Evolutionary conservation across 2,888 invertebrate species (phyloP).

Genomic region (Xylocampa areola): DNA sequence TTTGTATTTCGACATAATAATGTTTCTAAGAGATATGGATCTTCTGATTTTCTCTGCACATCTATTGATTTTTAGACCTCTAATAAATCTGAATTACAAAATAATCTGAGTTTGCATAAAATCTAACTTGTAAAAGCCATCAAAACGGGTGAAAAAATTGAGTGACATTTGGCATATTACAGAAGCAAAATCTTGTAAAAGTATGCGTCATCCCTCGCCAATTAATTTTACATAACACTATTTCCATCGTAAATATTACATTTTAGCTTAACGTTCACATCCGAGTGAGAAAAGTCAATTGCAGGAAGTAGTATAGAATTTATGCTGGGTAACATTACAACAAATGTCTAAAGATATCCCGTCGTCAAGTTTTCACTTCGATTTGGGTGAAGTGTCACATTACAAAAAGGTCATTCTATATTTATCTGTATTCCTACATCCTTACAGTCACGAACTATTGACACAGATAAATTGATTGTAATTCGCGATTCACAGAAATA

Average conservation of each 20-base stretch:
- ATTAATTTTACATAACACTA: neutral
- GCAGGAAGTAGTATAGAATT: conserved; percentile 27
- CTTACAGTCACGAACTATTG: too few species aligned
- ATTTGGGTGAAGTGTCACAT: neutral
- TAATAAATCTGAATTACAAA: neutral
- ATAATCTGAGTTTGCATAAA: too few species aligned
- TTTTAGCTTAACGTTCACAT: conserved; percentile 3
- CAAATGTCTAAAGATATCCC: neutral
- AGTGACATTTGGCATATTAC: too few species aligned
- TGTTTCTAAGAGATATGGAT: conserved; percentile 8
- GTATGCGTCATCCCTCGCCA: too few species aligned
- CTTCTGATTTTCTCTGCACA: conserved; percentile 5
- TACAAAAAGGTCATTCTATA: neutral
- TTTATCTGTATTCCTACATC: too few species aligned
- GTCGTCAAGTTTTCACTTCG: neutral
- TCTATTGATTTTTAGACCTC: neutral
- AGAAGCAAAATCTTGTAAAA: too few species aligned
- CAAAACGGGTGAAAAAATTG: too few species aligned
- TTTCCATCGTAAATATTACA: neutral
- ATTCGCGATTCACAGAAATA: too few species aligned
- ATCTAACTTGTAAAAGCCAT: too few species aligned
- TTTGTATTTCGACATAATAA: conserved; percentile 22
- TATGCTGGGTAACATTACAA: neutral
- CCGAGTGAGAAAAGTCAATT: conserved; percentile 34
- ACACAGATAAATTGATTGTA: too few species aligned